These are phyloP conservation scores for Rhinoraja longicauda DNA, from an alignment of 2,797 vertebrate species.

Conservation along the genomic window DNA sequence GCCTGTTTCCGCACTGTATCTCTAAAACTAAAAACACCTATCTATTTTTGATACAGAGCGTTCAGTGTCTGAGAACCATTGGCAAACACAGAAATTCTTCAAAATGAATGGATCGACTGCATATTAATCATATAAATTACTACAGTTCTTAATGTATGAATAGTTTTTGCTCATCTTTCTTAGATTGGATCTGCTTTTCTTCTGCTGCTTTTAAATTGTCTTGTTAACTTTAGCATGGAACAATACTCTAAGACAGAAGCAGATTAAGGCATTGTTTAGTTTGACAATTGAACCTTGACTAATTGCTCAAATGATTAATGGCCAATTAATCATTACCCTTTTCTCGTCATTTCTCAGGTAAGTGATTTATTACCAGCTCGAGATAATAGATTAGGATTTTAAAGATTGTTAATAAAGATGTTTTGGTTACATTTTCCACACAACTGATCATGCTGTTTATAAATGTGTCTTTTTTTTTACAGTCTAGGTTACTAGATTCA, in stretches of 20 bases:
- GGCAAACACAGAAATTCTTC: not conserved
- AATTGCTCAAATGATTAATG: not conserved
- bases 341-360: not conserved
- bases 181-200: not conserved
- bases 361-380: not conserved
- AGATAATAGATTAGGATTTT: not conserved
- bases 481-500: not conserved
- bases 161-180: not conserved
- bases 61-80: not conserved
- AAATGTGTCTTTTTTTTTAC: not conserved
- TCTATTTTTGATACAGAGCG: not conserved
- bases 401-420: not conserved
- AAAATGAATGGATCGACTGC: not conserved
- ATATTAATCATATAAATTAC: constrained; percentile 8
- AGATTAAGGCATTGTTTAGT: not conserved
- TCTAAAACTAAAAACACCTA: not conserved
- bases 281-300: not conserved
- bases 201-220: constrained; percentile 10
- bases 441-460: not conserved
- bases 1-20: no score
- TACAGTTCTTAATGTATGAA: not conserved
- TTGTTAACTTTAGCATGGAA: not conserved
- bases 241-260: not conserved
- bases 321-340: not conserved
- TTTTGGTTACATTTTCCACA: not conserved